These are phyloP conservation scores for Tiliqua scincoides DNA, from an alignment of 2,113 vertebrate genomes.

Conservation along the genomic window DNA sequence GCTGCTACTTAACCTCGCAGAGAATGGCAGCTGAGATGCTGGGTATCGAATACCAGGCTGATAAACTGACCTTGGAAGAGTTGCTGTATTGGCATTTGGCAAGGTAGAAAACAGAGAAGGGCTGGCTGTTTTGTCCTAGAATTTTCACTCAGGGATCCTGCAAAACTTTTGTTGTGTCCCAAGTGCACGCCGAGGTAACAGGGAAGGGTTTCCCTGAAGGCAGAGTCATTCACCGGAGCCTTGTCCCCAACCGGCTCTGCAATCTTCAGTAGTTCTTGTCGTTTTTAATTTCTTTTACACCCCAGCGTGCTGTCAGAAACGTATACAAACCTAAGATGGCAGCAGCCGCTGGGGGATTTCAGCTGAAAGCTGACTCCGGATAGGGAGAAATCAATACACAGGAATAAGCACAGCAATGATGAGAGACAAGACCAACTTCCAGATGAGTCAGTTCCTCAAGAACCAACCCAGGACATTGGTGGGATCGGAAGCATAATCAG, in stretches of 20 bases:
- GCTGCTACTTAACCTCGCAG: constrained; percentile 9
- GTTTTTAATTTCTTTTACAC: neutral
- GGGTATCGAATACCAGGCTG: constrained; percentile 39
- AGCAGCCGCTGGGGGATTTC: neutral
- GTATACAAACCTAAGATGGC: neutral
- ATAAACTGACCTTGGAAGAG: constrained; percentile 55
- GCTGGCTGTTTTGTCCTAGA: neutral
- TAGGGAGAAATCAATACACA: constrained; percentile 12
- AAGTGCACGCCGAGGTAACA: too few relatives aligned
- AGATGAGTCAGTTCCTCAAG: constrained; percentile 9
- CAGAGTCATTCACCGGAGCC: neutral
- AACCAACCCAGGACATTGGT: neutral
- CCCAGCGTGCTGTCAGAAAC: neutral
- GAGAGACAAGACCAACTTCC: neutral
- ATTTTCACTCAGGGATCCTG: neutral
- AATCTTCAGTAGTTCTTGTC: neutral
- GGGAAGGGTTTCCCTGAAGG: neutral
- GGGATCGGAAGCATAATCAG: neutral
- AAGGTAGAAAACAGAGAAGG: neutral
- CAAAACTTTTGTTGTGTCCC: neutral
- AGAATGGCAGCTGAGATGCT: constrained; percentile 21
- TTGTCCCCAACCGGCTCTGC: neutral
- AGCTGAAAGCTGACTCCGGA: constrained; percentile 11
- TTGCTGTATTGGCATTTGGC: constrained; percentile 29
- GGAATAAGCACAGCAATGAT: neutral